A percentile compares a stretch with the other conserved stretches of the same genome.
Evolutionary conservation across 2,888 invertebrate genomes (phyloP).

Genomic region (Caenorhabditis doughertyi): DNA sequence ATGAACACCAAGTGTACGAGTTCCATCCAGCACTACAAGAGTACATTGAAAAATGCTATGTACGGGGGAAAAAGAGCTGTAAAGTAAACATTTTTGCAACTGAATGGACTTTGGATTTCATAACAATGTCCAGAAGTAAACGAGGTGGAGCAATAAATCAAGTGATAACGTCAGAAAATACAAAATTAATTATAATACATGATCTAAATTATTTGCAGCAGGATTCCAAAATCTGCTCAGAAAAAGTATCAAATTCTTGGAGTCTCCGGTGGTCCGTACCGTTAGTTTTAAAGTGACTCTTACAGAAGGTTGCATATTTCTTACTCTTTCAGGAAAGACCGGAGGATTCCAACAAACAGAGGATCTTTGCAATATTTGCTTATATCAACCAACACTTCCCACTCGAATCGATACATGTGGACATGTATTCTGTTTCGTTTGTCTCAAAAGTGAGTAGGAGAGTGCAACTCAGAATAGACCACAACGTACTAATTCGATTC

Average conservation of each 20-base stretch:
- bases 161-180: neutral
- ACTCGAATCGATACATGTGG: slow-evolving; percentile 25
- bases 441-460: slow-evolving; percentile 27
- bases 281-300: neutral
- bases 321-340: neutral
- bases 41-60: slow-evolving; percentile 17
- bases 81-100: slow-evolving; percentile 13
- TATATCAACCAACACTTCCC: slow-evolving; percentile 8
- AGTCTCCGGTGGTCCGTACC: slow-evolving; percentile 3
- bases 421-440: slow-evolving; percentile 41
- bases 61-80: slow-evolving; percentile 6
- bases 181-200: neutral
- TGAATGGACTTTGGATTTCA: slow-evolving; percentile 13
- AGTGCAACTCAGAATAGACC: neutral
- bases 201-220: neutral
- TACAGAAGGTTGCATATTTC: neutral
- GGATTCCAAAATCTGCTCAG: neutral
- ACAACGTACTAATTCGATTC: neutral
- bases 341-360: slow-evolving; percentile 34
- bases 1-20: slow-evolving; percentile 25
- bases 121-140: slow-evolving; percentile 8
- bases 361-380: slow-evolving; percentile 28
- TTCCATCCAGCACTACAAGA: slow-evolving; percentile 33
- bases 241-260: neutral
- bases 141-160: neutral